Base-by-base conservation (phyloP, 1,140 invertebrate genomes). In the Plodia interpunctella region DNA sequence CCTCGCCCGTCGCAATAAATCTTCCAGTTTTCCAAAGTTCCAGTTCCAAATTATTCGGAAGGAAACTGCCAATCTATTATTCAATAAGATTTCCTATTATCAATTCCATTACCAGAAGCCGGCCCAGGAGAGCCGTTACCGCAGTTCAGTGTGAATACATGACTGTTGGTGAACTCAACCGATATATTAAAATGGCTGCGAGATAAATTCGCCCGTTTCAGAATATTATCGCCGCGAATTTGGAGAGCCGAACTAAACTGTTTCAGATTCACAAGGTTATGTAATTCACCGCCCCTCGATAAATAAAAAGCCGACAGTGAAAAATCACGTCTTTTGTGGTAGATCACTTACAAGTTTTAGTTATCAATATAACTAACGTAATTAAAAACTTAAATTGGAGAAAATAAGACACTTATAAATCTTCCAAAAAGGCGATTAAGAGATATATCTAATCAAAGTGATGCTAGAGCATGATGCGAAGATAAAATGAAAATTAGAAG, bases 31-130 rank as follows among this genome's bases (percentile, higher is more conserved):
- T 35, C 32, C 32, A 35, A 35, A 35, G 32, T 35, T 35, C 13
- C 32, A 35, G 32, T 35, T 9, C 2, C 32, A 35, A 35, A 9
- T 35, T 11, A 35, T 35, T 35, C 32, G 8, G 32, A 35, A 35
- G 10, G 49, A 19, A 49, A 17, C 15, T 17, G 49, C 18, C 18
- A 21, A 20, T 25, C 19, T 20, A 53, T 25, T 21, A 53, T 53
- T 53, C 51, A 53, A 53, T 53, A 53, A 21, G 19, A 53, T 53
- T 21, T 25, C 20, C 11, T 5, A 25, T 53, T 53, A 53, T 25
- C 51, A 53, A 53, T 53, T 53, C 19, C 51, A 53, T 53, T 53
- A 53, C 0, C 19, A 25, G 10, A 25, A 53, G 15, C 17, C n/a
- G 4, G 20, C 51, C 51, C 51, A n/a, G 5, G 51, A 53, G 51